Evolutionary conservation across 2,888 invertebrate species (phyloP), one percentile per base, ranked within the genome.

Genomic region (Drosophila demipolita): DNA sequence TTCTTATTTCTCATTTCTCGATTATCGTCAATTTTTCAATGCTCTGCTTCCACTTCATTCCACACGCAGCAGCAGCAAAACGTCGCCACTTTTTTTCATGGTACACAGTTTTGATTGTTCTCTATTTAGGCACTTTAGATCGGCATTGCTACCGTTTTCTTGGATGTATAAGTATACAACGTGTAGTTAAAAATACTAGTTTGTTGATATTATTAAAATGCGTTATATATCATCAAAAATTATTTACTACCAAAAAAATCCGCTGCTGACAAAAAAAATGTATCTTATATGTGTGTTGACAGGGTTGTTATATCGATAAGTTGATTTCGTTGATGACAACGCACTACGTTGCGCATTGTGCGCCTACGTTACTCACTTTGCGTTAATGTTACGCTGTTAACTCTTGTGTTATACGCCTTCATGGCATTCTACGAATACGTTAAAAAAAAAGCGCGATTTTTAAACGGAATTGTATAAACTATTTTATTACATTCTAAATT

Each of bases 191-290:
- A 60, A 63, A 38, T 54, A 50, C 23, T 23, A 48, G 42, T 33
- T 67, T 79, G 62, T 74, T 78, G 62, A 67, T 71, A 74, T 52
- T 74, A 53, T 49, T 74, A 53, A 77, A 61, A 52, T 58, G 42
- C 78, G 77, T 68, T 73, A 67, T 74, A 67, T 78, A 78, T 71
- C 38, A 62, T 50, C 63, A 35, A 73, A 80, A 80, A 73, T 66
- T 70, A 80, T 83, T 83, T 83, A 76, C 80, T 77, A 80, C 81
- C 73, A 79, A 82, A 74, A 78, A 82, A 79, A 77, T 82, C 40
- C 64, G 80, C 83, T 80, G 80, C 82, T 82, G 69, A 80, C 80
- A 75, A 80, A 81, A 80, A 80, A 80, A 80, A 80, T 81, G 80
- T 81, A 80, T 82, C 78, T 79, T 80, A 59, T 70, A 61, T 80